Evolutionary conservation across 2,888 invertebrate species (phyloP), one percentile per base, ranked within the genome.

Genomic region (Callyntrura guangdongensis): DNA sequence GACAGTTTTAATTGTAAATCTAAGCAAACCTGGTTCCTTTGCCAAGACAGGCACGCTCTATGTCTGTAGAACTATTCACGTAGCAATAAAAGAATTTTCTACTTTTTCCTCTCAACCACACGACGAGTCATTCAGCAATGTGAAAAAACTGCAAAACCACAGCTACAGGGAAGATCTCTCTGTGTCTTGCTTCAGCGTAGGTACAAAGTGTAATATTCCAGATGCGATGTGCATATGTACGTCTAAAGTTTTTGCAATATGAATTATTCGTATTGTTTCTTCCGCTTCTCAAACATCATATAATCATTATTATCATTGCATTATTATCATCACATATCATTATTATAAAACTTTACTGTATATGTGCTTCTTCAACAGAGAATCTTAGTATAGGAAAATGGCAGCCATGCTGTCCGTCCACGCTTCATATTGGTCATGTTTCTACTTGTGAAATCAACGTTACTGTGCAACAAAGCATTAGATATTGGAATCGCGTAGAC

Each of bases 1-100:
- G 81, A 82, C 88, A 82, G 47, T 74, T 59, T 89, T 89, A 89
- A 83, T 89, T 89, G 61, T 72, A 83, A 74, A 22, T 12, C 36
- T 36, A 81, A 67, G 81, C 22, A 49, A 56, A 74, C 27, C 59
- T 86, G 14, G n/a, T 36, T 36, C 36, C 74, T 20, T 53, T 12
- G 22, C 25, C 36, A 82, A 49, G 11, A 59, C 45, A 47, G 12
- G 14, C 36, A 20, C 36, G 14, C 12, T 14, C 67, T 83, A 8
- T 17, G 6, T 17, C 49, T n/a, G n/a, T n/a, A 47, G 45, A 8
- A 27, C 17, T 79, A n/a, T 49, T 25, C 61, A 64, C 12, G 53
- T 64, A 61, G 20, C 20, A 56, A n/a, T n/a, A n/a, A 12, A 72
- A 64, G 61, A 20, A 14, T 25, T 27, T 49, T 67, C 53, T 5